Evolutionary conservation across 53 echinoderm and acorn worm species (phyloP).

Genomic region (Crossaster papposus): DNA sequence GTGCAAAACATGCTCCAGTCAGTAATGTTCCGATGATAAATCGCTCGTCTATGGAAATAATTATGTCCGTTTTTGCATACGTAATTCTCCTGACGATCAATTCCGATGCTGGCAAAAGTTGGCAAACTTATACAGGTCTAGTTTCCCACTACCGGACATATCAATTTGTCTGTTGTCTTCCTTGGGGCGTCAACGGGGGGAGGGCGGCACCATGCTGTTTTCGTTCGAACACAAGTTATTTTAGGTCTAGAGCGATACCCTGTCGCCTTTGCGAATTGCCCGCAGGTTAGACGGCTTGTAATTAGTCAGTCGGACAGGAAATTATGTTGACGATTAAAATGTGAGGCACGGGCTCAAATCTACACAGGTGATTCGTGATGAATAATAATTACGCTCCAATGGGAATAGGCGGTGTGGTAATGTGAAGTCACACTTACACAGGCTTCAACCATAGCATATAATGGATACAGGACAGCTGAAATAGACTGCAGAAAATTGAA

Average conservation of each 20-base stretch:
- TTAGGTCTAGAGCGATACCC: neutral
- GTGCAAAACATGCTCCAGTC: neutral
- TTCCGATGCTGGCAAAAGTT: neutral
- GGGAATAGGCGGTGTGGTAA: neutral
- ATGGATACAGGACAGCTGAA: neutral
- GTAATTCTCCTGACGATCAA: constrained; percentile 31
- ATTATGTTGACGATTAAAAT: constrained; percentile 39
- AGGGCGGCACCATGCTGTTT: constrained; percentile 41
- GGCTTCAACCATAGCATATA: neutral
- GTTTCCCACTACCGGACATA: constrained; percentile 56
- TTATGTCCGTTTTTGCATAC: constrained; percentile 44
- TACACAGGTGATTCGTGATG: constrained; percentile 43
- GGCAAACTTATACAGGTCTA: constrained; percentile 19
- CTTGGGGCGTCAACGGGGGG: constrained; percentile 18
- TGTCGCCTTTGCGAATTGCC: constrained; percentile 2
- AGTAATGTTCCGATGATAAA: neutral
- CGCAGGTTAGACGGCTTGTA: neutral
- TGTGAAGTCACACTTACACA: neutral
- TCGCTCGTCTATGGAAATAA: neutral
- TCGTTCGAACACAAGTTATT: constrained; percentile 30
- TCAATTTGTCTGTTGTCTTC: constrained; percentile 52
- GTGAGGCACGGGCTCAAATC: constrained; percentile 26
- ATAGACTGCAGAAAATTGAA: neutral
- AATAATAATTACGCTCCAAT: constrained; percentile 32
- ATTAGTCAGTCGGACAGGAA: constrained; percentile 46